Percentiles rank a stretch among this genome's conserved stretches.
phyloP scores from a whole-genome alignment of 2,888 invertebrate genomes.

The Coecobrya sp. region DNA sequence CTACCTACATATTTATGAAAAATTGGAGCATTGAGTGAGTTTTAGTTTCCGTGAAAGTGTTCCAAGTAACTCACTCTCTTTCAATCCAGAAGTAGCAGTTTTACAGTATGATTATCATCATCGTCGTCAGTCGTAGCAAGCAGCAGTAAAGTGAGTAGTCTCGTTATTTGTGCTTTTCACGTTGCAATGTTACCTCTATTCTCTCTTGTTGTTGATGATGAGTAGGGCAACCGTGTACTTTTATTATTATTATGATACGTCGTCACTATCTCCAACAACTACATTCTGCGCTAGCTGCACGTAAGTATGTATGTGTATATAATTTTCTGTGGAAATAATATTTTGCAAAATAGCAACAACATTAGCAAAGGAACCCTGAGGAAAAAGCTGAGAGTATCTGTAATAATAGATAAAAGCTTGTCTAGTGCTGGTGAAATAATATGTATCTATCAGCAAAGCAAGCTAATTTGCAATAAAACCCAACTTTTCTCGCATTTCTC shows the following conservation, averaged over 20 bases:
- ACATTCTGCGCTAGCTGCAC: not conserved
- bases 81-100: not conserved
- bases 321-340: conserved; percentile 16
- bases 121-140: not conserved
- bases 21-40: not conserved
- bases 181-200: conserved; percentile 29
- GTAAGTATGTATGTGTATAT: not conserved
- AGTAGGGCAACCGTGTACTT: conserved; percentile 58
- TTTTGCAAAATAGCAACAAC: not conserved
- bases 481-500: conserved; percentile 54
- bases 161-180: not conserved
- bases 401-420: conserved; percentile 44
- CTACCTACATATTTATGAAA: conserved; percentile 5
- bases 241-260: not conserved
- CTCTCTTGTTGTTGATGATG: conserved; percentile 36
- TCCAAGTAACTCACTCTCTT: not conserved
- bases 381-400: not conserved
- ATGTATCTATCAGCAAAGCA: not conserved
- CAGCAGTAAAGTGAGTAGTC: not conserved
- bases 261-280: not conserved
- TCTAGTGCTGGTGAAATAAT: not conserved
- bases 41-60: conserved; percentile 24
- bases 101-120: not conserved
- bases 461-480: conserved; percentile 76
- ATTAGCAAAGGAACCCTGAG: not conserved